Base-by-base conservation (phyloP, 2,888 invertebrate genomes). In the Sturmia bella region DNA sequence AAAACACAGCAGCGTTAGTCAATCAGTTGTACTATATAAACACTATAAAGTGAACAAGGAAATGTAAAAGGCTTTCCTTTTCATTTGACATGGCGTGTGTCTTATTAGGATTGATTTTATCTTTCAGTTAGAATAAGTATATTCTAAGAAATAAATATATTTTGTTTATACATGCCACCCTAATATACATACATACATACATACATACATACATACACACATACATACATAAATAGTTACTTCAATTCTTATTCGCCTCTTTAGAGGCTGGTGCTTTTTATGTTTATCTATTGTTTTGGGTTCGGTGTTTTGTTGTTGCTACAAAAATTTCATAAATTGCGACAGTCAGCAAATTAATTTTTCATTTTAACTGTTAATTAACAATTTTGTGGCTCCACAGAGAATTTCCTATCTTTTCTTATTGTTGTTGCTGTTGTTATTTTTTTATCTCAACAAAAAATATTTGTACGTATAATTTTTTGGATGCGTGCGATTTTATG, bases 241-340 rank as follows among this genome's bases (percentile, higher is more conserved):
- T 56, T 19, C 4, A 19, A 12, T 56, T 37, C 17, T 7, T 19
- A 39, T 39, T 19, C 21, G 17, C 15, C 1, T 37, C 6, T 17
- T 6, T 32, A 1, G 15, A 27, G 17, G 15, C 9, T 54, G 54
- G 32, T 0, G 1, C 12, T 17, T n/a, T 27, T 32, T 32, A 32
- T 27, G n/a, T 1, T n/a, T 52, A 37, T 56, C 17, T 21, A 41
- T 50, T 66, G 64, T 52, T 61, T 59, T 21, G 41, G 9, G 32
- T 27, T 15, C 50, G 59, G 43, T 39, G n/a, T 75, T 5, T 41
- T 86, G 11, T 85, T 84, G 85, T 85, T 87, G 82, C 77, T 86
- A 84, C 86, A 86, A 85, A 74, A 66, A 82, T 70, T 86, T 86
- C 85, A 83, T 85, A 86, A 85, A 87, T 85, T 86, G 84, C 85